Evolutionary conservation across 2,888 invertebrate species (phyloP).

Genomic region (Volucella inflata): DNA sequence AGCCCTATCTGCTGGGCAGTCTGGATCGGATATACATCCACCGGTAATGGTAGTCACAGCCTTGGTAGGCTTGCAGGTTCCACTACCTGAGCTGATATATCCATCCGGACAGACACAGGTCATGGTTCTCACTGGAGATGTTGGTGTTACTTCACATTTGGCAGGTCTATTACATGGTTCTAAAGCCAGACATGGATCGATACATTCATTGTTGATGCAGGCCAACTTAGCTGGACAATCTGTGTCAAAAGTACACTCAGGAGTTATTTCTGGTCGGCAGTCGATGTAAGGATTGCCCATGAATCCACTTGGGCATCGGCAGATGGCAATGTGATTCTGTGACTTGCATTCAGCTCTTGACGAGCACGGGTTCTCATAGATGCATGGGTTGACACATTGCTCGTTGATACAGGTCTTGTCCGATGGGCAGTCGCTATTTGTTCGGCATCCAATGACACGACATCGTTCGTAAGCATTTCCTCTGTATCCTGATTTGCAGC

Average conservation of each 20-base stretch:
- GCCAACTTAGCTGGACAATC: slow-evolving; percentile 92
- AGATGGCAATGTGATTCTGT: slow-evolving; percentile 92
- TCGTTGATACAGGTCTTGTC: slow-evolving; percentile 94
- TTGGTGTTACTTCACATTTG: slow-evolving; percentile 91
- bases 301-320: slow-evolving; percentile 91
- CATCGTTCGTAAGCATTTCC: slow-evolving; percentile 91
- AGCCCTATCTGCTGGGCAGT: slow-evolving; percentile 91
- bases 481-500: slow-evolving; percentile 91
- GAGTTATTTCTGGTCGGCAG: slow-evolving; percentile 89
- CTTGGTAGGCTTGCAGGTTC: slow-evolving; percentile 90
- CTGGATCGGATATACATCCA: slow-evolving; percentile 90
- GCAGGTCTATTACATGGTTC: slow-evolving; percentile 92
- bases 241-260: slow-evolving; percentile 91
- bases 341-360: slow-evolving; percentile 91
- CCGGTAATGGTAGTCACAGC: slow-evolving; percentile 86
- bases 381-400: slow-evolving; percentile 93
- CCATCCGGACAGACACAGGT: slow-evolving; percentile 95
- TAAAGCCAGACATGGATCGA: slow-evolving; percentile 91
- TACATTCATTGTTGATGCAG: slow-evolving; percentile 92
- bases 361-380: slow-evolving; percentile 90
- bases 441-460: slow-evolving; percentile 91
- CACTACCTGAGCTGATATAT: slow-evolving; percentile 92
- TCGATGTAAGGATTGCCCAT: slow-evolving; percentile 92
- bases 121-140: slow-evolving; percentile 94
- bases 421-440: slow-evolving; percentile 93